Base-by-base conservation (phyloP, 2,113 vertebrate species). In the Phyllopteryx taeniolatus region DNA sequence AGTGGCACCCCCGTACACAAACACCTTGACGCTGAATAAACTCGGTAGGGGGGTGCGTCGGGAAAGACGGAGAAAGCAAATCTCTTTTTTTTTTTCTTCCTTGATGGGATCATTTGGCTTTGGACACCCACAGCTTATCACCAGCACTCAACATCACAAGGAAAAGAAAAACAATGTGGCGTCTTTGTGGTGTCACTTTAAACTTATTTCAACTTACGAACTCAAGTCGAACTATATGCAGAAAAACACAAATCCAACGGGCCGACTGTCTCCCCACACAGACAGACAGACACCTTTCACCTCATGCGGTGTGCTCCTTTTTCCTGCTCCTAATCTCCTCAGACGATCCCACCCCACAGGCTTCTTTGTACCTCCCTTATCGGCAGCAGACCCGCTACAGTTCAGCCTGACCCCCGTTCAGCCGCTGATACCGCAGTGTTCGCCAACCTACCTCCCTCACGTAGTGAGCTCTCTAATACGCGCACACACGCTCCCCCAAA, bases 401-500 rank as follows among this genome's bases (percentile, higher is more conserved):
- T 75, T 64, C 74, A 64, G 39, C 63, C 42, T 71, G 7, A 5
- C 59, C 33, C 67, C 67, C 42, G 20, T 67, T 65, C 56, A 17
- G 8, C 76, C 9, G 20, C 71, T 71, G 49, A 72, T 67, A 77
- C 33, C 49, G 70, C 78, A 83, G 70, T 70, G 70, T 79, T 72
- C 13, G 84, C 75, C 56, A 10, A 69, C 78, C 84, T 90, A 87
- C 89, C 89, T 86, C 85, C 83, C 78, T 76, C 78, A 71, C 72
- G 4, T 74, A 61, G 75, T 66, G 72, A 83, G 62, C 79, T 82
- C 77, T 68, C 66, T 8, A 0, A 68, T 68, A 64, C 73, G 61
- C 65, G 60, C 44, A 79, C 44, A 69, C 70, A 67, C 72, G 76
- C 53, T 71, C 31, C 60, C 68, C 64, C 46, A 75, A 64, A 77